These are phyloP conservation scores for Mormyrus iriodes DNA, from an alignment of 2,113 vertebrate species.

Conservation along the genomic window DNA sequence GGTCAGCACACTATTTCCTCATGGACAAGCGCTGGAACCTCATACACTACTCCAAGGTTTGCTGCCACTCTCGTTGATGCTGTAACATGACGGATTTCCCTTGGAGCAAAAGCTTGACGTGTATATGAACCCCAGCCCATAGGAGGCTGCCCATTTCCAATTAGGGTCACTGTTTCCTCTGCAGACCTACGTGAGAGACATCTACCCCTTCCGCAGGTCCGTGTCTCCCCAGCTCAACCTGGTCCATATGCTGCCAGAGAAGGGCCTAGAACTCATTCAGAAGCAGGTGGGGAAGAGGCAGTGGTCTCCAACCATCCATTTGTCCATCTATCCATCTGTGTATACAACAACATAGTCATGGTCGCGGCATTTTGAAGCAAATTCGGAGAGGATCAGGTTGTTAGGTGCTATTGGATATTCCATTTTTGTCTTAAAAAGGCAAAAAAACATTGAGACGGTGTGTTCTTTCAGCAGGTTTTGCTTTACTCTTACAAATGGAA, in stretches of 20 bases:
- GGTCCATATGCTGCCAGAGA: slow-evolving; percentile 93
- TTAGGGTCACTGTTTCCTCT: slow-evolving; percentile 5
- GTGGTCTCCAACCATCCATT: background rate
- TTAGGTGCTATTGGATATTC: background rate
- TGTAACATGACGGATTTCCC: background rate
- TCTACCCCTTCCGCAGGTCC: slow-evolving; percentile 94
- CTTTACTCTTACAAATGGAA: background rate
- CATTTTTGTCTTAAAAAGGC: background rate
- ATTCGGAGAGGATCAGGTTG: background rate
- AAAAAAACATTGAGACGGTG: too few relatives aligned
- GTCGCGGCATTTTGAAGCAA: background rate
- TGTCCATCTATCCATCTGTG: background rate
- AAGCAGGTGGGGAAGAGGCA: slow-evolving; percentile 71
- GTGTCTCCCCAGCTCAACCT: slow-evolving; percentile 96
- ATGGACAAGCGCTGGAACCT: slow-evolving; percentile 99
- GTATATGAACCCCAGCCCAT: background rate
- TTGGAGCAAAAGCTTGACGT: background rate
- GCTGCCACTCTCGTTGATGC: background rate
- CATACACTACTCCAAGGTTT: slow-evolving; percentile 93
- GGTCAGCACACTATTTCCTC: slow-evolving; percentile 91
- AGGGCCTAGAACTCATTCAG: slow-evolving; percentile 95
- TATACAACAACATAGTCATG: background rate
- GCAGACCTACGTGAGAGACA: slow-evolving; percentile 93
- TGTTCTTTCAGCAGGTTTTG: background rate
- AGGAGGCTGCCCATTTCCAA: background rate